Percentiles rank a stretch among this genome's conserved stretches.
phyloP scores from a whole-genome alignment of 2,797 vertebrate genomes.

The Petrocephalus schoutedeni region DNA sequence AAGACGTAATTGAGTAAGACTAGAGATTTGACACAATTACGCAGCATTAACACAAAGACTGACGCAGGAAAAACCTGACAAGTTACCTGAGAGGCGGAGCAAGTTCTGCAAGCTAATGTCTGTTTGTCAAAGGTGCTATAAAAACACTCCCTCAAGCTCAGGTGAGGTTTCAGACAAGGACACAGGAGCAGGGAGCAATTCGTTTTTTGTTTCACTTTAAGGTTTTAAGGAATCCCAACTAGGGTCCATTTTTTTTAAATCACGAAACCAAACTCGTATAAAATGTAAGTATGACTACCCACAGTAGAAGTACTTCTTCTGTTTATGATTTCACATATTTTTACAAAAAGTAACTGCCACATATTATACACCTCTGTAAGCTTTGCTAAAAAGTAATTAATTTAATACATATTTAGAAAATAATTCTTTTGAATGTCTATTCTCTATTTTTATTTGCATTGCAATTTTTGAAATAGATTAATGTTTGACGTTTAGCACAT shows the following conservation, averaged over 20 bases:
- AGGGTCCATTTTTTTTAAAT: not conserved
- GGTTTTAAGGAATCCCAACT: not conserved
- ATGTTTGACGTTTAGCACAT: not conserved
- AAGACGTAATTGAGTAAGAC: not conserved
- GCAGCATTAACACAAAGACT: not conserved
- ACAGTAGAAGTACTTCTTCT: not conserved
- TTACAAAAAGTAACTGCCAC: not conserved
- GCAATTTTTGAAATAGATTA: not conserved
- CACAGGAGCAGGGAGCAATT: not conserved
- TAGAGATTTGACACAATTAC: not conserved
- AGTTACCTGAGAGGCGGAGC: not conserved
- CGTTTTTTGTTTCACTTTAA: not conserved
- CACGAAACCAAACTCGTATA: not conserved
- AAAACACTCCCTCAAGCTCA: not conserved
- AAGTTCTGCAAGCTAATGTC: not conserved
- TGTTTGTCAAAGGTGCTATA: not conserved
- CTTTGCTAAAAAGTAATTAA: not conserved
- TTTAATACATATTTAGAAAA: not conserved
- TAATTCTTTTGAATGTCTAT: not conserved
- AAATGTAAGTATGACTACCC: not conserved
- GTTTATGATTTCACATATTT: not conserved
- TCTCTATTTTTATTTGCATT: not conserved
- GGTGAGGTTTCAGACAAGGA: not conserved
- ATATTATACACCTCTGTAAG: not conserved
- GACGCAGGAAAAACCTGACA: not conserved